phyloP scores from a whole-genome alignment of 2,797 vertebrate species.

The Xyrichtys novacula region DNA sequence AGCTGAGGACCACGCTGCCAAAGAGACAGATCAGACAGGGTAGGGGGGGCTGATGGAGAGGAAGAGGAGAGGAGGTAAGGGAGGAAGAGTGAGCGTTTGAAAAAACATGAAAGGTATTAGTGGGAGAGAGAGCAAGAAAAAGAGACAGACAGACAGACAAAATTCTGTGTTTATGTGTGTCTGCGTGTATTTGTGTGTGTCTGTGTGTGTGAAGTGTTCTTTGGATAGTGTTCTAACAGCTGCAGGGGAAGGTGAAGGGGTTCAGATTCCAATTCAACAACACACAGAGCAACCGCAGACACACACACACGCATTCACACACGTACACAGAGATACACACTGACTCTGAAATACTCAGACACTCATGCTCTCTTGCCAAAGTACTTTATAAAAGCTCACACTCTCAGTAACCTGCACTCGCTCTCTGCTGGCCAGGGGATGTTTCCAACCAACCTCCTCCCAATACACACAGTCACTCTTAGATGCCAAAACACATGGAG shows the following conservation, averaged over 20 bases:
- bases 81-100: conserved; percentile 36
- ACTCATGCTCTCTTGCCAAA: conserved; percentile 31
- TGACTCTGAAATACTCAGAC: conserved; percentile 39
- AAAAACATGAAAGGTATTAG: conserved; percentile 44
- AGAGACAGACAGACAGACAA: conserved; percentile 17
- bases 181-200: conserved; percentile 1
- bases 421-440: conserved; percentile 12
- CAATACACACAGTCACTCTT: conserved; percentile 10
- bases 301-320: conserved; percentile 6
- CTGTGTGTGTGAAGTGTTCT: conserved; percentile 43
- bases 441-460: conserved; percentile 25
- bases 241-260: conserved; percentile 76
- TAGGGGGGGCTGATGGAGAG: conserved; percentile 9
- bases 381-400: conserved; percentile 35
- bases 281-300: conserved; percentile 44
- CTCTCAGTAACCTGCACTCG: conserved; percentile 24
- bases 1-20: conserved; percentile 53
- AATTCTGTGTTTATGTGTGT: conserved; percentile 21
- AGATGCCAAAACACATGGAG: neutral
- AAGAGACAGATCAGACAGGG: conserved; percentile 50
- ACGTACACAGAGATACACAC: conserved; percentile 19
- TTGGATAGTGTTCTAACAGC: conserved; percentile 68
- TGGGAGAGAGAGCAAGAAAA: conserved; percentile 19
- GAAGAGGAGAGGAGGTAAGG: conserved; percentile 22
- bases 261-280: conserved; percentile 78